Conservation (phyloP, 2,797 vertebrate genomes). For the Sebastes oblongus region DNA sequence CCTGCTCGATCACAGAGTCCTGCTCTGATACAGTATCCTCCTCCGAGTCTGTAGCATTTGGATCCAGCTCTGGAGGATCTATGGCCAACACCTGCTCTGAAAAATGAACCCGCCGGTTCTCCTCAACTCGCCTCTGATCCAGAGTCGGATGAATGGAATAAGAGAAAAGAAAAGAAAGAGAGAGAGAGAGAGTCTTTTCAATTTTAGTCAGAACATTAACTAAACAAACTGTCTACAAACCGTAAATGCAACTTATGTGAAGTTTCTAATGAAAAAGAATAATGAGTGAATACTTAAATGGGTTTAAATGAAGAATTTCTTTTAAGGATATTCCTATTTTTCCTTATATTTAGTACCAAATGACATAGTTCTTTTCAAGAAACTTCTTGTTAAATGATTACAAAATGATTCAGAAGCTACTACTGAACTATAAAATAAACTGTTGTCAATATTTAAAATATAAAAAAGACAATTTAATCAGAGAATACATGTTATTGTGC, state of each 20-base stretch:
- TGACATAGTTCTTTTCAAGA: background rate
- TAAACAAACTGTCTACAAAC: background rate
- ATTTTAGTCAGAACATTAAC: background rate
- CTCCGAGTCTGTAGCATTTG: constrained; percentile 41
- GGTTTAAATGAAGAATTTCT: background rate
- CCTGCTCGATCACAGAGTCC: constrained; percentile 57
- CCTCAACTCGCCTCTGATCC: constrained; percentile 77
- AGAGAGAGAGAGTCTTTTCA: background rate
- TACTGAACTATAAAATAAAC: background rate
- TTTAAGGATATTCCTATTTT: background rate
- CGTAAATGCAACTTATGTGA: background rate
- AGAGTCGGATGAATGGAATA: background rate
- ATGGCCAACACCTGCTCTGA: constrained; percentile 71
- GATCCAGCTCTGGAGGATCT: constrained; percentile 30
- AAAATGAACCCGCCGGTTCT: constrained; percentile 74
- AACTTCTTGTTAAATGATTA: background rate
- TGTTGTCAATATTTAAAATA: background rate
- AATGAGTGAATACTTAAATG: background rate
- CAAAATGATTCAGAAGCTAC: background rate
- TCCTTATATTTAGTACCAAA: background rate
- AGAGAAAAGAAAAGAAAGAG: background rate
- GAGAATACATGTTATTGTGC: background rate
- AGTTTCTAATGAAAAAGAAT: background rate
- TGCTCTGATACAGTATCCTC: constrained; percentile 54
- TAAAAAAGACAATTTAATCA: background rate